Percentiles rank a stretch among this genome's conserved stretches.
These are phyloP conservation scores for Chondrosia reniformis DNA, from an alignment of 37 sponge, comb jelly and placozoan species.

Conservation along the genomic window DNA sequence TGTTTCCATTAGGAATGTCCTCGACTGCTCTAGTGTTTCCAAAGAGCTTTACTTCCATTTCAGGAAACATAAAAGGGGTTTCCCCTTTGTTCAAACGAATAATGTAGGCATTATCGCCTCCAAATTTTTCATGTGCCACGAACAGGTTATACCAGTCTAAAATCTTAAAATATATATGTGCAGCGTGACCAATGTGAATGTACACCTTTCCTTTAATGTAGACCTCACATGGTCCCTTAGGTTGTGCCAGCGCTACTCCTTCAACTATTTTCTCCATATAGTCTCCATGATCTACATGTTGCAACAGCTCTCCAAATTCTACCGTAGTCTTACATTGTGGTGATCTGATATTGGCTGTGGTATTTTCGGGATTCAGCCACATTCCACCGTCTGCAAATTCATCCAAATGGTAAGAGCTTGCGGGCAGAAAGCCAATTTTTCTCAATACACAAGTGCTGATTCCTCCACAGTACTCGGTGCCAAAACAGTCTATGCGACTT, in stretches of 20 bases:
- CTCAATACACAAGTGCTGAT: conserved; percentile 47
- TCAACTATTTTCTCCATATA: conserved; percentile 20
- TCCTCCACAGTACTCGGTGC: conserved; percentile 7
- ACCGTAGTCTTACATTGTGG: too few species aligned
- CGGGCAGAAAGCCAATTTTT: conserved; percentile 20
- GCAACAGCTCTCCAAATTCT: background rate
- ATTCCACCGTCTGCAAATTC: background rate
- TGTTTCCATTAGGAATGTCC: background rate
- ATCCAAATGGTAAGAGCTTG: background rate
- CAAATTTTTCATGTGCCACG: conserved; percentile 24
- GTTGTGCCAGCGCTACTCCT: background rate
- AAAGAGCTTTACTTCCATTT: conserved; percentile 58
- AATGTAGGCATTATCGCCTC: background rate
- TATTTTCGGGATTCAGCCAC: background rate
- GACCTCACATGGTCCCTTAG: conserved; percentile 31
- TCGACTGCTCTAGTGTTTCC: conserved; percentile 22
- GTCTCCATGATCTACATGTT: conserved; percentile 27
- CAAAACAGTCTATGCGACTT: conserved; percentile 27
- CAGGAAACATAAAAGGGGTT: conserved; percentile 30
- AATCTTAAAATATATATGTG: conserved; percentile 69
- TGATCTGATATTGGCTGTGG: background rate
- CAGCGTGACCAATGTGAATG: conserved; percentile 33
- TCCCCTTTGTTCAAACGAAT: conserved; percentile 37
- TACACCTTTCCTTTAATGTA: conserved; percentile 37
- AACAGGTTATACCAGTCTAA: conserved; percentile 51